Base-by-base conservation (phyloP, 1,140 invertebrate genomes). In the Condylostylus longicornis region DNA sequence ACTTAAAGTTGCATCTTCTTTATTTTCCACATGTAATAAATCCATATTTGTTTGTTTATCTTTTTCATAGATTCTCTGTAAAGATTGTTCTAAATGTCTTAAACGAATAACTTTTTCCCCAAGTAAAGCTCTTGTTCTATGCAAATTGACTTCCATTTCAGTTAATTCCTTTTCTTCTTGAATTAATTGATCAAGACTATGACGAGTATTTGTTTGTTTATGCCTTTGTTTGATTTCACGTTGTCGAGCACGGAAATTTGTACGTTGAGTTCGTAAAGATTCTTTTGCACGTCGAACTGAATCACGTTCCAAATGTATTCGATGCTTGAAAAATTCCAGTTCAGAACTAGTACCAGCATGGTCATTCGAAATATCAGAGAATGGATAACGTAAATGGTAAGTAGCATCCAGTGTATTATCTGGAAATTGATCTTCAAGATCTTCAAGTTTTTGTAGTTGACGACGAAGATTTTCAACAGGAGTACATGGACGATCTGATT, bases 71-170 rank as follows among this genome's bases (percentile, higher is more conserved):
- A 80, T 71, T 12, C 70, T 54, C 20, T 77, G 65, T 32, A 84
- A 54, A 1, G 78, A 79, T 43, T 81, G 75, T 48, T 83, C 80
- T 46, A 83, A 62, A 46, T 83, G 78, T 2, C 75, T 64, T 44
- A 84, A 54, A 20, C 81, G 64, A 29, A 84, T 83, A 15, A 82
- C 76, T 53, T 83, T 83, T 54, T 83, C 81, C 1, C 79, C 80
- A 7, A 84, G 59, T 18, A 83, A 56, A 13, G 78, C 77, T 12
- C 75, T 69, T 1, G 81, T 82, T 4, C 81, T 71, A 60, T 82
- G 79, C 28, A 82, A 53, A 37, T 75, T 79, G 25, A 82, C 77
- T 54, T 84, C 80, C 69, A 82, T 77, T 44, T 84, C 80, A 0
- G 79, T 80, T 2, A 81, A 58, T 41, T 82, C 80, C 40, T 77